Base-by-base conservation (phyloP, 2,113 vertebrate genomes). In the Corydoras sp. region DNA sequence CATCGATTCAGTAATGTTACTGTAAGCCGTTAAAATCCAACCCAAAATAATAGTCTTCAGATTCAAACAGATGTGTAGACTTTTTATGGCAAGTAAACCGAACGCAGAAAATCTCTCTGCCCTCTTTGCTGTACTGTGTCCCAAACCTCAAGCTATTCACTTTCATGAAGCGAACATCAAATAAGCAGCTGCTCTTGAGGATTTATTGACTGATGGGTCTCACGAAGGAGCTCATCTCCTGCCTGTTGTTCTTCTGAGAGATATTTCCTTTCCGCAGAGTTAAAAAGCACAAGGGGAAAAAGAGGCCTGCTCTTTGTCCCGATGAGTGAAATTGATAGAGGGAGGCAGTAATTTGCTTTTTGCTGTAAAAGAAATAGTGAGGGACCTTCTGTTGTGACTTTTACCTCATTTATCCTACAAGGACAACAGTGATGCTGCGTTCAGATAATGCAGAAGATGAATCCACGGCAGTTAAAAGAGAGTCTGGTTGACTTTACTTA, bases 131-230 rank as follows among this genome's bases (percentile, higher is more conserved):
- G 56, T 43, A 62, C 12, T 13, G 2, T 55, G 30, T 13, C 18
- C 58, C 14, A 30, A 54, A 58, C 30, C 18, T 69, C n/a, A 18
- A 18, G 8, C 65, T 32, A 49, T 32, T 58, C 49, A 59, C 49
- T 53, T 73, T 32, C 30, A 32, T 61, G n/a, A 31, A 32, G 54
- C 54, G 48, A 62, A 69, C 60, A 69, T 68, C 65, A 76, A 73
- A 77, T 49, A 64, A 64, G 13, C 29, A 49, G 49, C 31, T 56
- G 58, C 12, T 43, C 61, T 55, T 49, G 13, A 68, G 61, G 48
- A 18, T 69, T 63, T 65, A 69, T 64, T 70, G 71, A 73, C 56
- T 55, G 50, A 58, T 58, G 55, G 61, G 65, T 51, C 67, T 62
- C 66, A 61, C 31, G 6, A 50, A 50, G 32, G 32, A 64, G 8